Conservation (phyloP, 2,113 vertebrate species). For the Chascanopsetta lugubris region DNA sequence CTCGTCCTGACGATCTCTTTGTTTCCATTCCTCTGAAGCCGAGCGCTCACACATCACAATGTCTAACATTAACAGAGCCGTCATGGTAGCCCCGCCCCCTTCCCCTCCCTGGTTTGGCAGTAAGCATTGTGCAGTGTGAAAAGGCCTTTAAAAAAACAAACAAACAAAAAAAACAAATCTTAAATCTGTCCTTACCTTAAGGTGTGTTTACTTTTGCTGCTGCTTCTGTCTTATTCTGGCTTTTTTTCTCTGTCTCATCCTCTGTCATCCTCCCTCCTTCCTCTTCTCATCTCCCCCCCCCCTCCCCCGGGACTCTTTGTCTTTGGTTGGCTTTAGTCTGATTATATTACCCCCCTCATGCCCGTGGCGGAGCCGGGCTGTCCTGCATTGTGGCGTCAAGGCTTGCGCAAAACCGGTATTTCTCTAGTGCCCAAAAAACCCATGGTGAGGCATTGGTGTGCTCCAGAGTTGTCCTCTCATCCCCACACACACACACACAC, state of each 20-base stretch:
- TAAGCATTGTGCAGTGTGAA: conserved; percentile 61
- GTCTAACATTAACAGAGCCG: conserved; percentile 47
- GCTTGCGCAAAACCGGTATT: conserved; percentile 99
- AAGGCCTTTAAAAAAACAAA: conserved; percentile 31
- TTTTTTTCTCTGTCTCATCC: conserved; percentile 58
- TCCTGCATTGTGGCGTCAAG: conserved; percentile 98
- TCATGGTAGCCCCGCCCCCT: neutral
- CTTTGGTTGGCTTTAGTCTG: conserved; percentile 94
- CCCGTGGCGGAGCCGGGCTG: conserved; percentile 91
- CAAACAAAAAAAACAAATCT: neutral
- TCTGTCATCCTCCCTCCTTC: conserved; percentile 17
- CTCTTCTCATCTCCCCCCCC: conserved; percentile 19
- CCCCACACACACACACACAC: too few relatives aligned
- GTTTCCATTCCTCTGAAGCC: conserved; percentile 41
- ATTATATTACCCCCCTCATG: conserved; percentile 91
- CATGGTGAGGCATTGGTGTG: conserved; percentile 93
- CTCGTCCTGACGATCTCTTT: conserved; percentile 22
- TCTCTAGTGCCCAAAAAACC: conserved; percentile 96
- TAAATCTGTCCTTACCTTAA: conserved; percentile 50
- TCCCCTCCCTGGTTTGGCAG: conserved; percentile 22
- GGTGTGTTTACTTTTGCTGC: conserved; percentile 75
- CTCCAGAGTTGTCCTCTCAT: conserved; percentile 66
- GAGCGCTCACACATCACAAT: conserved; percentile 45
- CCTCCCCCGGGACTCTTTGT: conserved; percentile 81
- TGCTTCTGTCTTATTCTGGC: conserved; percentile 69